Evolutionary conservation across 2,113 vertebrate species (phyloP).

Genomic region (Tauraco erythrolophus): DNA sequence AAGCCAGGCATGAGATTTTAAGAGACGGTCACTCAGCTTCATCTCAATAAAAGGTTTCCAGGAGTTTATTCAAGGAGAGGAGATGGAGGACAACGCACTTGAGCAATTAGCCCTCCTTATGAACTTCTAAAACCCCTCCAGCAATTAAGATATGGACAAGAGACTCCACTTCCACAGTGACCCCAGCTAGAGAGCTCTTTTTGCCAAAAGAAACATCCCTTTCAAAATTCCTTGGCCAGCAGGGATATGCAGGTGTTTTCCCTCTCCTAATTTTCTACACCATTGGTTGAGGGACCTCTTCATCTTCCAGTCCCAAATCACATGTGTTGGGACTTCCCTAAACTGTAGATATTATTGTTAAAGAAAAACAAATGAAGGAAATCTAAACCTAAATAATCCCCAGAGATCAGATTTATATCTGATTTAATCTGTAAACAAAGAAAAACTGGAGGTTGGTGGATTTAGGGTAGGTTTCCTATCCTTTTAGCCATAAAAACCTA

Average conservation of each 20-base stretch:
- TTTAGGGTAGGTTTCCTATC: not conserved
- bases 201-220: constrained; percentile 18
- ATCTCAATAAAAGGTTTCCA: not conserved
- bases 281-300: not conserved
- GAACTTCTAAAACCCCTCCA: not conserved
- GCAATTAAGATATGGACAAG: not conserved
- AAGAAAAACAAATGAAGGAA: not conserved
- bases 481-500: not conserved
- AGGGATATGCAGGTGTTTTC: not conserved
- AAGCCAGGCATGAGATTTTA: not conserved
- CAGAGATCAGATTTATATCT: not conserved
- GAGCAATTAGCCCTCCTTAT: not conserved
- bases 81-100: not conserved
- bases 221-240: not conserved
- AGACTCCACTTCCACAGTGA: not conserved
- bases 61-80: not conserved
- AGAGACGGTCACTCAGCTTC: not conserved
- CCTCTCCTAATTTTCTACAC: not conserved
- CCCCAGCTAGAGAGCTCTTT: not conserved
- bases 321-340: not conserved
- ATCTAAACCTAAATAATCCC: not conserved
- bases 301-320: not conserved
- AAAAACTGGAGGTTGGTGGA: not conserved
- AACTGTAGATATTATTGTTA: not conserved
- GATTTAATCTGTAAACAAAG: not conserved